Percentiles rank a stretch among this genome's conserved stretches.
Conservation (phyloP, 1,140 invertebrate genomes). For the Periplaneta americana region DNA sequence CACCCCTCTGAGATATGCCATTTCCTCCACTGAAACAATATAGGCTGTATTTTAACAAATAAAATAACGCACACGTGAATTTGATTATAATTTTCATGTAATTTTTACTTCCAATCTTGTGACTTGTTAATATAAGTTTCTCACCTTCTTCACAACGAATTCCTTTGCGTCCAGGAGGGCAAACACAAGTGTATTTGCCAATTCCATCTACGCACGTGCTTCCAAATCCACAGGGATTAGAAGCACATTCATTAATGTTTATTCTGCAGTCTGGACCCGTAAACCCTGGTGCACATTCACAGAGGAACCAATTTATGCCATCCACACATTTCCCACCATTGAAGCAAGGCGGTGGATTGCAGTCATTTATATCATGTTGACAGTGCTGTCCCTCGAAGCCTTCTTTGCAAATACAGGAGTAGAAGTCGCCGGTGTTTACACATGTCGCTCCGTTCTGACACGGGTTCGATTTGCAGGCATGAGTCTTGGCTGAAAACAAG, state of each 20-base stretch:
- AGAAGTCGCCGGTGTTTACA: slow-evolving; percentile 58
- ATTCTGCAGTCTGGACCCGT: slow-evolving; percentile 62
- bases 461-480: slow-evolving; percentile 63
- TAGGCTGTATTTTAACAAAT: neutral
- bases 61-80: neutral
- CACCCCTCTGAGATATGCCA: slow-evolving; percentile 33
- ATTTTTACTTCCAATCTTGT: too few relatives aligned
- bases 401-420: slow-evolving; percentile 60
- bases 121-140: too few relatives aligned
- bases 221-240: slow-evolving; percentile 77
- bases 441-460: slow-evolving; percentile 73
- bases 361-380: slow-evolving; percentile 59
- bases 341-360: slow-evolving; percentile 57
- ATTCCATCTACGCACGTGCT: slow-evolving; percentile 75
- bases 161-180: slow-evolving; percentile 69
- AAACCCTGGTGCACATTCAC: slow-evolving; percentile 70
- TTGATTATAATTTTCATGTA: neutral
- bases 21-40: slow-evolving; percentile 36
- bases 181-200: slow-evolving; percentile 73
- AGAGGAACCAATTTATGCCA: slow-evolving; percentile 71
- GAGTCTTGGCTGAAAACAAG: slow-evolving; percentile 44
- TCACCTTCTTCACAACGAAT: slow-evolving; percentile 49
- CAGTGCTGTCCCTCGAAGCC: slow-evolving; percentile 58
- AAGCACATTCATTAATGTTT: slow-evolving; percentile 72
- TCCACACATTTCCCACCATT: slow-evolving; percentile 76